Base-by-base conservation (phyloP, 2,113 vertebrate genomes). In the Passer montanus region DNA sequence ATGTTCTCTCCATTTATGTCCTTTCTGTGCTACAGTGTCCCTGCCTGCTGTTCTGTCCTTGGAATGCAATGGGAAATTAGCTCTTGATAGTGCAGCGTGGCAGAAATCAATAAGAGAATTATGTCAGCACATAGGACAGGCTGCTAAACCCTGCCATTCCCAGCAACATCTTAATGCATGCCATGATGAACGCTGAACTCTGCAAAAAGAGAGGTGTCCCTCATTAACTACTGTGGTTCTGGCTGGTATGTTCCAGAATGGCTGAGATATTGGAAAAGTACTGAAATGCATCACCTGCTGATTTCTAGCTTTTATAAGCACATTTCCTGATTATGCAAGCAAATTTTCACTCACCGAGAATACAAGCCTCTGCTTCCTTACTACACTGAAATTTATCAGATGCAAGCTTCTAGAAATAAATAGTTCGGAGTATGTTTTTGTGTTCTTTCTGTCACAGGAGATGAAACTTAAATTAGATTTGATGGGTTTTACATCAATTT, bases 61-160 rank as follows among this genome's bases (percentile, higher is more conserved):
- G 94, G 81, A 93, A 95, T 70, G 84, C 46, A 93, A 77, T 23
- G 68, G 55, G 79, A 90, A 95, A 96, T 97, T 95, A 95, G 82
- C 59, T 85, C 68, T 74, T 12, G 0, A 84, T 77, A 74, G 81
- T 90, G 39, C 47, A 90, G 49, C 3, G 1, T 47, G 72, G 72
- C 91, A 95, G 81, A 95, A 95, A 95, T 95, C 94, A 86, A 93
- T 96, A 95, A 77, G 64, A 85, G 92, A 97, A 94, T 95, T 95
- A 95, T 95, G 79, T 87, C 82, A 86, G 59, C 2, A 4, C 2
- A 3, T 26, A 76, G 59, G 43, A 85, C 1, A 1, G 49, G 62
- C 39, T 90, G 68, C 82, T 95, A 94, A 76, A 88, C 16, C n/a
- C 35, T 70, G 53, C 31, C 75, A 82, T 31, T 56, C 49, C 31